phyloP scores from a whole-genome alignment of 2,113 vertebrate genomes.

The Zosterops hypoxanthus region DNA sequence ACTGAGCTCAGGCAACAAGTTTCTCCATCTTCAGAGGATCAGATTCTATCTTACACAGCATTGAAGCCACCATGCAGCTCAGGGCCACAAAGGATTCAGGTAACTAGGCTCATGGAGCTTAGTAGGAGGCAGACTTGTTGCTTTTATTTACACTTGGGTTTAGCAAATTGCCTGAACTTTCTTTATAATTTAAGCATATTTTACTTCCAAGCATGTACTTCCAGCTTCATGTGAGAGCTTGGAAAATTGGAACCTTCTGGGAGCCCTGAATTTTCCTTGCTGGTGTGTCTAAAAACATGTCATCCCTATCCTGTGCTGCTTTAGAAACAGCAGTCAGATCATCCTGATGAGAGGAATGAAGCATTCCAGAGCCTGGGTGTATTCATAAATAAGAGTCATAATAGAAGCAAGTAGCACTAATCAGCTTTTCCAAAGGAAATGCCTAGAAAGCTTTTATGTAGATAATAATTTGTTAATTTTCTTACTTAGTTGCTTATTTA shows the following conservation, averaged over 20 bases:
- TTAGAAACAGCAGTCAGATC: neutral
- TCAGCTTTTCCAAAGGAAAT: slow-evolving; percentile 61
- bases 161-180: neutral
- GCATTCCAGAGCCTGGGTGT: neutral
- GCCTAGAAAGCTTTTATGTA: slow-evolving; percentile 52
- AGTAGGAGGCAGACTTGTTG: neutral
- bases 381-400: neutral
- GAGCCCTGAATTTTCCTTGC: neutral
- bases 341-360: neutral
- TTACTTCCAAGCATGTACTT: neutral
- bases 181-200: neutral
- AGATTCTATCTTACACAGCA: neutral
- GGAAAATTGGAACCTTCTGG: neutral
- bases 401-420: slow-evolving; percentile 51
- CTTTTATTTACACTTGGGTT: neutral
- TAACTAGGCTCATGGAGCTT: neutral
- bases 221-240: neutral
- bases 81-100: neutral
- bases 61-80: neutral
- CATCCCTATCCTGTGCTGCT: neutral
- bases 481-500: slow-evolving; percentile 39
- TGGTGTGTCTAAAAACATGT: neutral
- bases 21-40: neutral
- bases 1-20: neutral
- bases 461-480: slow-evolving; percentile 33